Evolutionary conservation across 2,797 vertebrate genomes (phyloP).

Genomic region (Mycteria americana): DNA sequence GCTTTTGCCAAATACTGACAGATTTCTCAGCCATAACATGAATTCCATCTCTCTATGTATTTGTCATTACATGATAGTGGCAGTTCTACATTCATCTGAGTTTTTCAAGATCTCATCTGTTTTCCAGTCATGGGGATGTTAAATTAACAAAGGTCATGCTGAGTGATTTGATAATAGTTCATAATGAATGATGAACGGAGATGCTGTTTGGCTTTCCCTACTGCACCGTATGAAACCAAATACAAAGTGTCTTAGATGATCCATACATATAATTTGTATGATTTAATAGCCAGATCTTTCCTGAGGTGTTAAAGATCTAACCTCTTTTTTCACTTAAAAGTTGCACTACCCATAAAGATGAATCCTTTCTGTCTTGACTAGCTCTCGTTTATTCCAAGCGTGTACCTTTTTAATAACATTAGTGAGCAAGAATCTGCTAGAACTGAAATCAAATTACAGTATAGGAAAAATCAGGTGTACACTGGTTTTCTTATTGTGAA

Average conservation of each 20-base stretch:
- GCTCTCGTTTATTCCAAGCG: not conserved
- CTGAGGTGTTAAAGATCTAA: not conserved
- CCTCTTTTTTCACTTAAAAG: not conserved
- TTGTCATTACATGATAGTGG: not conserved
- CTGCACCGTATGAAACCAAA: not conserved
- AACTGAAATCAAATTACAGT: not conserved
- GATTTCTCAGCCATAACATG: not conserved
- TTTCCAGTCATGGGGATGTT: not conserved
- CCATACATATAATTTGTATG: not conserved
- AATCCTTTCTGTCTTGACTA: not conserved
- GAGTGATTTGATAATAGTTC: not conserved
- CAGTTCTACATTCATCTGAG: not conserved
- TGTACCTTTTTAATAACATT: not conserved
- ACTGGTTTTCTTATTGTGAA: not conserved
- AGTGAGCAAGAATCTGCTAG: not conserved
- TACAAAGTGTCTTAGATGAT: not conserved
- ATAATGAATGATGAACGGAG: not conserved
- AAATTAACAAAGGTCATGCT: not conserved
- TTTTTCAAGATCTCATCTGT: not conserved
- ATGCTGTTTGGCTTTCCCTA: not conserved
- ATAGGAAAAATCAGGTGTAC: not conserved
- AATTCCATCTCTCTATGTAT: not conserved
- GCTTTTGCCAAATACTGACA: not conserved
- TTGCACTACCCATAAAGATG: not conserved
- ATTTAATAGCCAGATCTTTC: not conserved